Conservation (phyloP, 2,797 vertebrate genomes). For the Leptoclinus maculatus region DNA sequence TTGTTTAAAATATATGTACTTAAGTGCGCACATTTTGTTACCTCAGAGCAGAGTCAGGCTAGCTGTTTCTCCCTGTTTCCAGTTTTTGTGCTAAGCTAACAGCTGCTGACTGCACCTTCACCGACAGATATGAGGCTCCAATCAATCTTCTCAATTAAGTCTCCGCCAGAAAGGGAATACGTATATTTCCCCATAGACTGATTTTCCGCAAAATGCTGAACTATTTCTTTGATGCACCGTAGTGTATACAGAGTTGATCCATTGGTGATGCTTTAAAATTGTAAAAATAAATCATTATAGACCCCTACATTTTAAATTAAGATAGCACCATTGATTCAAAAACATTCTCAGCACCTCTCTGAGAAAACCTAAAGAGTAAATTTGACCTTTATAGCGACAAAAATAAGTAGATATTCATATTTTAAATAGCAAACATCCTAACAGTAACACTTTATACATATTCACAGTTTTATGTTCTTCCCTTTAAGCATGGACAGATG, state of each 20-base stretch:
- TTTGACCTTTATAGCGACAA: constrained; percentile 21
- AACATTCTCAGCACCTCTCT: constrained; percentile 12
- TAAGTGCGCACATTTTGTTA: not conserved
- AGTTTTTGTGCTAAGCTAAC: not conserved
- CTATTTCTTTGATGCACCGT: constrained; percentile 24
- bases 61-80: not conserved
- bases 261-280: constrained; percentile 24
- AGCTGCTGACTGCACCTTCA: not conserved
- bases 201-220: not conserved
- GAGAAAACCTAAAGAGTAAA: constrained; percentile 33
- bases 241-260: constrained; percentile 12
- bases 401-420: constrained; percentile 1
- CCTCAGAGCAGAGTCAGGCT: not conserved
- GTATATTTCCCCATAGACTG: not conserved
- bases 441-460: constrained; percentile 44
- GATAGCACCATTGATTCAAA: constrained; percentile 71
- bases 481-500: constrained; percentile 33
- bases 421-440: constrained; percentile 10
- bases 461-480: constrained; percentile 48
- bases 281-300: not conserved
- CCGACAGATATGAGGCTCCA: not conserved
- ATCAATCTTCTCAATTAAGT: not conserved
- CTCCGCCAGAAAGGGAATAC: not conserved
- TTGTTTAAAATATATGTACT: not conserved
- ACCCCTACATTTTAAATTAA: constrained; percentile 35